A percentile compares a stretch with the other conserved stretches of the same genome.
Evolutionary conservation across 2,113 vertebrate genomes (phyloP).

Genomic region (Gambusia holbrooki): DNA sequence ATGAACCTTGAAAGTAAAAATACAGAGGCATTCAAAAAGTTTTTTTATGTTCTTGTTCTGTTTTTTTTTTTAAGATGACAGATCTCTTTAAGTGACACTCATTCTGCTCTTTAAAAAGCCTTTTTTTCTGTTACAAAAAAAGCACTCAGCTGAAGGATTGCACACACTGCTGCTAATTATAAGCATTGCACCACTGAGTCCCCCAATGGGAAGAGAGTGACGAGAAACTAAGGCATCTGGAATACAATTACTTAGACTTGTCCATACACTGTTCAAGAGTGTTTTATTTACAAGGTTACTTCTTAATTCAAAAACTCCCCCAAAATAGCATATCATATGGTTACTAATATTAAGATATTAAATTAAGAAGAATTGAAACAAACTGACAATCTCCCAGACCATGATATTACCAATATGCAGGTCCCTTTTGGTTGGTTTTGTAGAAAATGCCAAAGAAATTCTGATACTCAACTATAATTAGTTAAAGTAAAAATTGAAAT

Average conservation of each 20-base stretch:
- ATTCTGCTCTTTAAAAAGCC: neutral
- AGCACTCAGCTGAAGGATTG: neutral
- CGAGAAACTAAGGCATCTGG: neutral
- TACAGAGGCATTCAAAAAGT: neutral
- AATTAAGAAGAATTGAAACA: neutral
- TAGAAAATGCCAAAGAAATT: neutral
- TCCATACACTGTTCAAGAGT: neutral
- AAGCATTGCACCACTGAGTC: neutral
- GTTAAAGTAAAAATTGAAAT: neutral
- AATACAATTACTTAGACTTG: neutral
- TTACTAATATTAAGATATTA: neutral
- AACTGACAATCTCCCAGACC: neutral
- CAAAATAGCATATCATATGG: neutral
- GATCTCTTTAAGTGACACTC: neutral
- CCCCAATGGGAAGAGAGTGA: neutral
- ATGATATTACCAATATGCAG: neutral
- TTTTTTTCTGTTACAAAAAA: neutral
- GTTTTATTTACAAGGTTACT: neutral
- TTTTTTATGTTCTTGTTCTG: neutral
- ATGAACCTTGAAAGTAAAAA: neutral
- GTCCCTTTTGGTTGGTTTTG: neutral
- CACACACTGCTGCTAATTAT: slow-evolving; percentile 2
- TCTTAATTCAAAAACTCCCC: neutral
- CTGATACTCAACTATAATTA: neutral
- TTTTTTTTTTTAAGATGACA: neutral